Conservation (phyloP, 2,888 invertebrate species). For the Syrista parreyssii region DNA sequence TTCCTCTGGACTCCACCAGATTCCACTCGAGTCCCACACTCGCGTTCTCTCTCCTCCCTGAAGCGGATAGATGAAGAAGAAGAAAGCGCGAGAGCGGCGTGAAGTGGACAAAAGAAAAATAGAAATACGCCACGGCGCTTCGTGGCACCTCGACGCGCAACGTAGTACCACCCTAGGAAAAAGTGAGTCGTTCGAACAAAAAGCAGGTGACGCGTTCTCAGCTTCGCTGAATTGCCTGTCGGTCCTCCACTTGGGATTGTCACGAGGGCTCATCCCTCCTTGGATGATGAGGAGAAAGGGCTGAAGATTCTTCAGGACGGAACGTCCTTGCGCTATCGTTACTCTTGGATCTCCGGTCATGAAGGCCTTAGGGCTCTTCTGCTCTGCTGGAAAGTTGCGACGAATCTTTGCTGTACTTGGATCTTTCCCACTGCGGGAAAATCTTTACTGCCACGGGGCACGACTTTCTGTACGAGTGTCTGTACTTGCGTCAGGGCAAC, state of each 20-base stretch:
- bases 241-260: conserved; percentile 8
- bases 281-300: conserved; percentile 1
- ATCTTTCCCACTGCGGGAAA: background rate
- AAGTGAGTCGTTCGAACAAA: conserved; percentile 36
- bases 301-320: conserved; percentile 12
- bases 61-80: background rate
- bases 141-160: background rate
- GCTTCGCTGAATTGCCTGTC: conserved; percentile 37
- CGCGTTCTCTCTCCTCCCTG: conserved; percentile 22
- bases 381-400: background rate
- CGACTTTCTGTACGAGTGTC: background rate
- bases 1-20: conserved; percentile 40
- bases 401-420: background rate
- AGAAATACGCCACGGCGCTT: conserved; percentile 42
- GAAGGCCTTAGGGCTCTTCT: background rate
- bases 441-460: background rate
- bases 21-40: conserved; percentile 43
- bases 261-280: background rate
- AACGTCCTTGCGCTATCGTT: conserved; percentile 16
- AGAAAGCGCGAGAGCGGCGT: conserved; percentile 28
- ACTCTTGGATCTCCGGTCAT: background rate
- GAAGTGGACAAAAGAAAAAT: conserved; percentile 54
- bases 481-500: no score
- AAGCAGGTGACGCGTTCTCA: conserved; percentile 47
- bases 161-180: conserved; percentile 6